These are phyloP conservation scores for Helostoma temminkii DNA, from an alignment of 2,797 vertebrate genomes.

Conservation along the genomic window DNA sequence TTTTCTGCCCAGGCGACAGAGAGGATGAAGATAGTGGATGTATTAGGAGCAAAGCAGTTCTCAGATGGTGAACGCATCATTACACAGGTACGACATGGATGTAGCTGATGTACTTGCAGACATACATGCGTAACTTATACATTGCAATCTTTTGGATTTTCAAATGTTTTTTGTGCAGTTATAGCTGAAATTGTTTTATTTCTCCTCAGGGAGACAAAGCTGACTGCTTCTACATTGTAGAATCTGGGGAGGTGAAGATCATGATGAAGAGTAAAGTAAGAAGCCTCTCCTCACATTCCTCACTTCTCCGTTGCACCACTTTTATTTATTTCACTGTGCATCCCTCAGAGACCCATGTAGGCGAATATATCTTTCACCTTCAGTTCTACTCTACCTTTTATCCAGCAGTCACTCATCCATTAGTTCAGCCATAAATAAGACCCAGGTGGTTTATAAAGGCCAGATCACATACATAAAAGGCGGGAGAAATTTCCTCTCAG, in stretches of 20 bases:
- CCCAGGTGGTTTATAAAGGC: background rate
- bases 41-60: conserved; percentile 92
- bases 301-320: background rate
- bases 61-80: conserved; percentile 95
- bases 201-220: conserved; percentile 91
- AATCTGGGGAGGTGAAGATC: conserved; percentile 96
- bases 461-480: background rate
- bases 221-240: conserved; percentile 96
- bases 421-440: background rate
- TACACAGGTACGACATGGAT: conserved; percentile 77
- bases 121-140: background rate
- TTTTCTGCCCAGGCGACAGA: conserved; percentile 86
- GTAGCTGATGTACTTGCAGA: background rate
- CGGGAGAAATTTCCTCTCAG: background rate
- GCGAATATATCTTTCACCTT: background rate
- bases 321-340: background rate
- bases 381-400: background rate
- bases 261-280: conserved; percentile 99
- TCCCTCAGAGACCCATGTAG: background rate
- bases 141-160: background rate
- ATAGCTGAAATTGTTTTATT: conserved; percentile 8
- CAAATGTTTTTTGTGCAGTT: background rate
- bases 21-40: conserved; percentile 98
- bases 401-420: background rate
- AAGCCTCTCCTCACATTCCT: background rate